phyloP scores from a whole-genome alignment of 2,113 vertebrate genomes.

The Gila orcuttii region DNA sequence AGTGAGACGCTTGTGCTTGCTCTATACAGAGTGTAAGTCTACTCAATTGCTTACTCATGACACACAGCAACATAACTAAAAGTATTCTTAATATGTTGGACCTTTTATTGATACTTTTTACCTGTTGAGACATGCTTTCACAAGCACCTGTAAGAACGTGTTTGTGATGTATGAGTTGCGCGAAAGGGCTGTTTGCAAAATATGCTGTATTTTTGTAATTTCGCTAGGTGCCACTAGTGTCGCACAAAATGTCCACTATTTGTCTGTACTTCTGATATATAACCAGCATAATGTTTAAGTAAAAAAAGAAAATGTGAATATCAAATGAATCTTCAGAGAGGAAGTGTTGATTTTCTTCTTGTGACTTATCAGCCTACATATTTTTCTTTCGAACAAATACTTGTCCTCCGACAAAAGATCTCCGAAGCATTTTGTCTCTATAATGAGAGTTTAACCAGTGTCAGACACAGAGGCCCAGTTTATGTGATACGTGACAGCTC shows the following conservation, averaged over 20 bases:
- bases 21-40: too few relatives aligned
- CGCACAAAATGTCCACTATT: not conserved
- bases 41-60: too few relatives aligned
- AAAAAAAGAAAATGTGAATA: not conserved
- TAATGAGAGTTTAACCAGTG: constrained; percentile 59
- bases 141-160: too few relatives aligned
- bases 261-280: not conserved
- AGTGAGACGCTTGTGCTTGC: too few relatives aligned
- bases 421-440: constrained; percentile 41
- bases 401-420: not conserved
- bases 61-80: too few relatives aligned
- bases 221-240: too few relatives aligned
- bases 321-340: not conserved
- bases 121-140: too few relatives aligned
- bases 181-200: too few relatives aligned
- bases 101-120: too few relatives aligned
- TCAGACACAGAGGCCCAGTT: constrained; percentile 57
- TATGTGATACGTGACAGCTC: constrained; percentile 54
- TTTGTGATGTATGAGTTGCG: too few relatives aligned
- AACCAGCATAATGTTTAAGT: not conserved
- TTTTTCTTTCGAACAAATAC: not conserved
- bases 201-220: too few relatives aligned
- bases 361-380: not conserved
- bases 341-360: not conserved
- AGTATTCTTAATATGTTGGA: too few relatives aligned